Percentiles rank a stretch among this genome's conserved stretches.
Evolutionary conservation across 2,888 invertebrate genomes (phyloP).

Genomic region (Sthenelais limicola): DNA sequence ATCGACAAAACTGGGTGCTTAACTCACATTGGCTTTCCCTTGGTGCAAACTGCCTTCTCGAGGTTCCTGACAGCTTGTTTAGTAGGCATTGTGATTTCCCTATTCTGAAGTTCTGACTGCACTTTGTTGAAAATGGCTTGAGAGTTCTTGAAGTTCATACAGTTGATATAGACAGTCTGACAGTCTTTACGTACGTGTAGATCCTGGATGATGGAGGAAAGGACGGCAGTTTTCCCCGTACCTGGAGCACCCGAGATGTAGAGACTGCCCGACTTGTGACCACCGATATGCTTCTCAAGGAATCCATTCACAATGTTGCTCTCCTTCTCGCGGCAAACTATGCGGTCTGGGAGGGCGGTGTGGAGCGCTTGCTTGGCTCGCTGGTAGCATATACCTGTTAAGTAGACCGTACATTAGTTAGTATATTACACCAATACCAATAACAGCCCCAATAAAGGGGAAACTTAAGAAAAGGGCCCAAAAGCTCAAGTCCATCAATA

Average conservation of each 20-base stretch:
- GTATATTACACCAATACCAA: too few relatives aligned
- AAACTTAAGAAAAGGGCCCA: too few relatives aligned
- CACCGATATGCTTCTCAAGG: slow-evolving; percentile 79
- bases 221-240: slow-evolving; percentile 94
- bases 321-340: slow-evolving; percentile 84
- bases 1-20: not conserved
- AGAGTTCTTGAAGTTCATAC: slow-evolving; percentile 90
- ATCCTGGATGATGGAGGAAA: slow-evolving; percentile 79
- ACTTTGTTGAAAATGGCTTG: slow-evolving; percentile 85
- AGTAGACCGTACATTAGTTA: not conserved
- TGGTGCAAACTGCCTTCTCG: slow-evolving; percentile 78
- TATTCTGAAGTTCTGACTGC: slow-evolving; percentile 78
- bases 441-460: too few relatives aligned
- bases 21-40: slow-evolving; percentile 30
- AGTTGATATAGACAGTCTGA: slow-evolving; percentile 84
- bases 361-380: slow-evolving; percentile 75
- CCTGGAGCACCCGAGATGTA: slow-evolving; percentile 98
- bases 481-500: too few relatives aligned
- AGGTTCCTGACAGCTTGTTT: slow-evolving; percentile 79
- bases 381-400: slow-evolving; percentile 60
- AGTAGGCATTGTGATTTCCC: slow-evolving; percentile 54
- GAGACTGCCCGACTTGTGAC: slow-evolving; percentile 82
- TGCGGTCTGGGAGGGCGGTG: slow-evolving; percentile 74
- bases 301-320: slow-evolving; percentile 80
- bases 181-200: slow-evolving; percentile 37